phyloP scores from a whole-genome alignment of 2,888 invertebrate species.

The Electrophaes corylata region DNA sequence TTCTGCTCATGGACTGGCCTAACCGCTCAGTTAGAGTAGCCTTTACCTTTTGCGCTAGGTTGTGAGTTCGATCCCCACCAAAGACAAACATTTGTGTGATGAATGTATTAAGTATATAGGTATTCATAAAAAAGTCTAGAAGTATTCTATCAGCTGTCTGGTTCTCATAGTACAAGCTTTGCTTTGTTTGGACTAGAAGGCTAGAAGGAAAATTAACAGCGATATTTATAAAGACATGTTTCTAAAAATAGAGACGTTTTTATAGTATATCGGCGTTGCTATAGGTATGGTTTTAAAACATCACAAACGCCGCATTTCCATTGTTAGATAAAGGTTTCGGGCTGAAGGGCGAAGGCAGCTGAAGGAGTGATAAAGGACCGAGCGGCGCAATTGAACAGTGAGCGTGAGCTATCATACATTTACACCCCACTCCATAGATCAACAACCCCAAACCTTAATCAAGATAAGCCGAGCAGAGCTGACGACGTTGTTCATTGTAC shows the following conservation, averaged over 20 bases:
- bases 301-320: constrained; percentile 59
- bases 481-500: constrained; percentile 51
- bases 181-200: too few relatives aligned
- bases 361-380: constrained; percentile 63
- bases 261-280: background rate
- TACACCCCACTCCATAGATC: constrained; percentile 67
- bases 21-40: too few relatives aligned
- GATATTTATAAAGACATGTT: background rate
- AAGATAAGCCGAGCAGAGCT: constrained; percentile 65
- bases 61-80: too few relatives aligned
- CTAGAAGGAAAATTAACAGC: background rate
- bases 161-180: too few relatives aligned
- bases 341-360: constrained; percentile 68
- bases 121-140: too few relatives aligned
- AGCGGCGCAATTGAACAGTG: constrained; percentile 44
- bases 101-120: too few relatives aligned
- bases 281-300: constrained; percentile 39
- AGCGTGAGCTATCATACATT: constrained; percentile 42
- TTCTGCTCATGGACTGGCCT: too few relatives aligned
- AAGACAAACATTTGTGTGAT: too few relatives aligned
- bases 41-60: too few relatives aligned
- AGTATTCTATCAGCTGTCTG: too few relatives aligned
- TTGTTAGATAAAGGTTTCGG: constrained; percentile 70
- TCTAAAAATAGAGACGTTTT: too few relatives aligned
- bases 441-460: constrained; percentile 78